Evolutionary conservation across 2,797 vertebrate genomes (phyloP).

Genomic region (Remorina albescens): DNA sequence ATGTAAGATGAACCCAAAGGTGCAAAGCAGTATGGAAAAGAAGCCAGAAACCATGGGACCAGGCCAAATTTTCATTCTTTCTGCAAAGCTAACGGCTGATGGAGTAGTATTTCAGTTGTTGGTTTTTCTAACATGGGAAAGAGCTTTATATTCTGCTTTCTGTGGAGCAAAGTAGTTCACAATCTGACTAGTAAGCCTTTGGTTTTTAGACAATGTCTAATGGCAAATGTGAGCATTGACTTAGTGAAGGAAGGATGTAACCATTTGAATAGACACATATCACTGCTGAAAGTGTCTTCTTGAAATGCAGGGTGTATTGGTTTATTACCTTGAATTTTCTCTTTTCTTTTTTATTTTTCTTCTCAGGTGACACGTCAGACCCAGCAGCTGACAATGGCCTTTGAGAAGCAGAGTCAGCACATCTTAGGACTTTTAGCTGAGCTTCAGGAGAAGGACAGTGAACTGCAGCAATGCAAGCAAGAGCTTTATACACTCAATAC

Average conservation of each 20-base stretch:
- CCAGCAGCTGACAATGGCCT: conserved; percentile 83
- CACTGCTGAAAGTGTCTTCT: neutral
- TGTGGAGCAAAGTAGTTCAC: too few relatives aligned
- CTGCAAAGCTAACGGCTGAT: neutral
- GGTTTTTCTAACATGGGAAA: neutral
- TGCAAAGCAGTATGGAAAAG: neutral
- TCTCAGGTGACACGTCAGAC: conserved; percentile 84
- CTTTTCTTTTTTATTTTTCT: neutral
- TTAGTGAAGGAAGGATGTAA: neutral
- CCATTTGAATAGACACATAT: neutral
- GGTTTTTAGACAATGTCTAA: too few relatives aligned
- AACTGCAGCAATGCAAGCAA: conserved; percentile 71
- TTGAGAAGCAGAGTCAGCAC: conserved; percentile 86
- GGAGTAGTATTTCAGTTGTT: neutral
- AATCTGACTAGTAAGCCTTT: neutral
- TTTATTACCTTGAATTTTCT: neutral
- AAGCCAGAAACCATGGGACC: neutral
- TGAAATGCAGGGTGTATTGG: neutral
- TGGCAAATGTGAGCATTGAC: neutral
- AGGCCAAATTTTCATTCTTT: neutral
- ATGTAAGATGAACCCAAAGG: neutral
- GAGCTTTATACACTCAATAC: conserved; percentile 62
- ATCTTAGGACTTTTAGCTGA: conserved; percentile 83
- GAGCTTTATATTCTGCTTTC: neutral
- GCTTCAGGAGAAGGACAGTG: conserved; percentile 80